Base-by-base conservation (phyloP, 2,888 invertebrate genomes). In the Drosophila lutescens region DNA sequence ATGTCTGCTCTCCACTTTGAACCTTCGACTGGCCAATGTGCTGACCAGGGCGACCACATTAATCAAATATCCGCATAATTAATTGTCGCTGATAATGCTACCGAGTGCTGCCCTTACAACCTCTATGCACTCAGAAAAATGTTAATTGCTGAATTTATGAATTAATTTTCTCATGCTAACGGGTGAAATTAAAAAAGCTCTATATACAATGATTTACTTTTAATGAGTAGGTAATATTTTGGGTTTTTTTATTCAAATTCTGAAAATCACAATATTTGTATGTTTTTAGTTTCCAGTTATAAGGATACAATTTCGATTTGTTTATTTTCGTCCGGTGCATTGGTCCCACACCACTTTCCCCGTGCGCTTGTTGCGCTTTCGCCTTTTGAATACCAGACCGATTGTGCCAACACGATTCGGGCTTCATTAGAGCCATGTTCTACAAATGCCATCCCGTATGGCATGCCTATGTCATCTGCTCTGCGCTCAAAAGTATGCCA, bases 31-130 rank as follows among this genome's bases (percentile, higher is more conserved):
- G 50, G 5, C 57, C 50, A 51, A 38, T 61, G 70, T 50, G 40
- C 38, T 20, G 44, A 34, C 5, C 30, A n/a, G 13, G n/a, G n/a
- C n/a, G 10, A 49, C 49, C 58, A 54, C 86, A 86, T 83, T 83
- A 80, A 83, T 86, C 84, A 83, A 80, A 83, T 76, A 86, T 84
- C 67, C 55, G 51, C 77, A 79, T 75, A 75, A 78, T 75, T 77
- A 77, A 62, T 61, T 66, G 60, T 46, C 65, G 23, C 58, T 62
- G 50, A 50, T 56, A 57, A 57, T 55, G 50, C 53, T 38, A n/a
- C 12, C 23, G 47, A 60, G 43, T 57, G 50, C 40, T 51, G 56
- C 41, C 26, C 50, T 49, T 43, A 54, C 66, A 43, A 69, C 60
- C 69, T 56, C 46, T 30, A 20, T 15, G 61, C 57, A 60, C 59